Base-by-base conservation (phyloP, 64 coral and sea anemone genomes). In the Catalaphyllia jardinei region DNA sequence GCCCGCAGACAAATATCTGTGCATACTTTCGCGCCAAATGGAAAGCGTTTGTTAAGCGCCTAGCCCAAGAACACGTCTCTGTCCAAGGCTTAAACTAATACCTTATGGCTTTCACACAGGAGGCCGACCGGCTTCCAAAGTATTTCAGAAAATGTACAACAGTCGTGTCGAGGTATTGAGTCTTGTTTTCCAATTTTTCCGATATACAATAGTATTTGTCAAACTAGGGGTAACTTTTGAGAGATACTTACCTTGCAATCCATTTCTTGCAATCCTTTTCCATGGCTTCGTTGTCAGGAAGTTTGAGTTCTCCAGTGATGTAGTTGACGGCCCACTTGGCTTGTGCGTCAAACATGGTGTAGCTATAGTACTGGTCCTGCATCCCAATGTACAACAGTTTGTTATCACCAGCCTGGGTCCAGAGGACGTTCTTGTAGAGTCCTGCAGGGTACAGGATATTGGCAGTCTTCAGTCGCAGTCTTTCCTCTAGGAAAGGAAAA, bases 291-390 rank as follows among this genome's bases (percentile, higher is more conserved):
- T 91, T 42, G 46, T 80, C 60, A 6, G 89, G 89, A 13, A 91
- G 79, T 50, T 50, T 39, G 1, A 83, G 55, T 46, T 91, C 78
- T 24, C 79, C 89, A 15, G 61, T 91, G 79, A 91, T 85, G 49
- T 64, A 91, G 0, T 63, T 84, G 2, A 64, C 54, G n/a, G 22
- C 59, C 89, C 89, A 91, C 29, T 64, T 60, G 54, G 79, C 89
- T 76, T 91, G 89, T 15, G 35, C 69, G 59, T 91, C 89, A 75
- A 91, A 91, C 78, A 83, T 60, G 35, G 89, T 84, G 71, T 83
- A 91, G 1, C 55, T 84, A 35, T 91, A 91, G 69, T 74, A 83
- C 79, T 91, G 79, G 30, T 91, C 54, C 29, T 72, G 10, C 52
- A 69, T 69, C 4, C 63, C 89, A 25, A 91, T 82, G 72, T 91